Evolutionary conservation across 2,888 invertebrate genomes (phyloP).

Genomic region (Ormyrus rosae): DNA sequence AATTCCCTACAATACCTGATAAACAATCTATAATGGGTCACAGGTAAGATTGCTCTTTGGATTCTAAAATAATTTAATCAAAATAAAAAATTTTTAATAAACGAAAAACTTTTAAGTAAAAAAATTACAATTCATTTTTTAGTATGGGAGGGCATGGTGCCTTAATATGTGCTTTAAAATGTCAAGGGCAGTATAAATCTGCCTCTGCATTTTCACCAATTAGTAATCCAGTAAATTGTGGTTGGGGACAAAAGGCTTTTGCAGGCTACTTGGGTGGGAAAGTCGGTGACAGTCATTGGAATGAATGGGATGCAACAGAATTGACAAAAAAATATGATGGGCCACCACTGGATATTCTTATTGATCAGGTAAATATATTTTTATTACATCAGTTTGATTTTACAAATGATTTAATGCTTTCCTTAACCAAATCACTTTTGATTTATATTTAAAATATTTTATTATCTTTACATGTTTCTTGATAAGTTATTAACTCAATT

Average conservation of each 20-base stretch:
- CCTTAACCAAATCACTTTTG: no score
- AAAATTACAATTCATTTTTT: slow-evolving; percentile 66
- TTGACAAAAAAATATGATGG: slow-evolving; percentile 90
- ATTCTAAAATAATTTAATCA: background rate
- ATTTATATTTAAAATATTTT: background rate
- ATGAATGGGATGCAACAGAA: slow-evolving; percentile 92
- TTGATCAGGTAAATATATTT: slow-evolving; percentile 86
- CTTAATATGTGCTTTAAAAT: slow-evolving; percentile 90
- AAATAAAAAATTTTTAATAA: slow-evolving; percentile 6
- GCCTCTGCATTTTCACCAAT: slow-evolving; percentile 98
- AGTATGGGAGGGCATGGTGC: slow-evolving; percentile 99
- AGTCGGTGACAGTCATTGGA: slow-evolving; percentile 80
- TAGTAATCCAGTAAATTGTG: slow-evolving; percentile 88
- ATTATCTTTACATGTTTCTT: background rate
- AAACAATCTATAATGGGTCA: slow-evolving; percentile 89
- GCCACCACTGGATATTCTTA: slow-evolving; percentile 87
- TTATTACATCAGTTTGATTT: slow-evolving; percentile 3
- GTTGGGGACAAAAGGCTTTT: slow-evolving; percentile 94
- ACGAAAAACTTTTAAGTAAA: slow-evolving; percentile 1
- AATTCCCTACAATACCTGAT: slow-evolving; percentile 82
- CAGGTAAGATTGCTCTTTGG: slow-evolving; percentile 77
- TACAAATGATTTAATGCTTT: background rate
- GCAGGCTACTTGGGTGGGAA: slow-evolving; percentile 86
- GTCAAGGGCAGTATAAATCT: slow-evolving; percentile 90
- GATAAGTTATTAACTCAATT: background rate